phyloP scores from a whole-genome alignment of 1,140 invertebrate genomes.

The Xylocopa sonorina region DNA sequence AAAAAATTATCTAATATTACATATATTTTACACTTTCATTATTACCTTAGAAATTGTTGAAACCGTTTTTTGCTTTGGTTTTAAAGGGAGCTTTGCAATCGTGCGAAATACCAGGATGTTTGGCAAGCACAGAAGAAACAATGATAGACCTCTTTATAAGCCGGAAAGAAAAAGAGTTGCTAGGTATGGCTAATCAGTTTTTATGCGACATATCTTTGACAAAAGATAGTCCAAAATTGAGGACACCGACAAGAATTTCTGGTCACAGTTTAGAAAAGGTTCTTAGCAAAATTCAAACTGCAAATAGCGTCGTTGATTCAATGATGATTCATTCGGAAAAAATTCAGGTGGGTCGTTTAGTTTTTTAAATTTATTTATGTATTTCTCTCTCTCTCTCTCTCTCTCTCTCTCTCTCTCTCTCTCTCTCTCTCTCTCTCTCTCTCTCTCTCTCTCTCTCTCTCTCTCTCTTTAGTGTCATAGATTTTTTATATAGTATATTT shows the following conservation, averaged over 20 bases:
- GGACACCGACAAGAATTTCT: conserved; percentile 79
- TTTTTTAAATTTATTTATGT: conserved; percentile 29
- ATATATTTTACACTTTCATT: background rate
- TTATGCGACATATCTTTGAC: conserved; percentile 77
- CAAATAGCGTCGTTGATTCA: conserved; percentile 64
- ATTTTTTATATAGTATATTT: conserved; percentile 83
- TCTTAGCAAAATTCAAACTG: conserved; percentile 73
- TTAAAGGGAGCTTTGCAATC: conserved; percentile 69
- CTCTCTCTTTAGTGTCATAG: no score
- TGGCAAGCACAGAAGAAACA: conserved; percentile 72
- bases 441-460: no score
- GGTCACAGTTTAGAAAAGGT: conserved; percentile 84
- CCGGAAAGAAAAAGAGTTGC: conserved; percentile 84
- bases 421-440: no score
- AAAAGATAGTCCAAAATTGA: conserved; percentile 77
- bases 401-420: no score
- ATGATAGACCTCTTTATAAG: conserved; percentile 83
- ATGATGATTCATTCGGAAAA: conserved; percentile 77
- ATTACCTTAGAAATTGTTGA: background rate
- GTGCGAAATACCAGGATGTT: conserved; percentile 75
- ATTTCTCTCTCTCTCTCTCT: no score
- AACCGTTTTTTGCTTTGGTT: background rate
- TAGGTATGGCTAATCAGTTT: conserved; percentile 83
- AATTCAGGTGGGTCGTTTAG: conserved; percentile 75
- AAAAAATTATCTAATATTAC: background rate